Evolutionary conservation across 2,797 vertebrate species (phyloP).

Genomic region (Toxotes lorentzi): DNA sequence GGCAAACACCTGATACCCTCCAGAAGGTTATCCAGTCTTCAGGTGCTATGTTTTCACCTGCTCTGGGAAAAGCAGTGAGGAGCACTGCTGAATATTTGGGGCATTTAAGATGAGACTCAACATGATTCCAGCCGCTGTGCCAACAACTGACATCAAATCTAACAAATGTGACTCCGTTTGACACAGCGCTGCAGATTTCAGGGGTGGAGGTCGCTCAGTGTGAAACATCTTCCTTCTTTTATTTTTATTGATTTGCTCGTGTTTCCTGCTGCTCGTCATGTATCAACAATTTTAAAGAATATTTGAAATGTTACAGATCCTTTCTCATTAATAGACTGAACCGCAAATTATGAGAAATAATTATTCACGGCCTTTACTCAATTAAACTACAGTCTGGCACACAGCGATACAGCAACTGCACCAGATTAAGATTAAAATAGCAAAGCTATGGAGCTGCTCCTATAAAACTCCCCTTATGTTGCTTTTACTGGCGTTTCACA

Average conservation of each 20-base stretch:
- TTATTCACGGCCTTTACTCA: too few species aligned
- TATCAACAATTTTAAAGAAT: not conserved
- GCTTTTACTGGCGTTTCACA: too few species aligned
- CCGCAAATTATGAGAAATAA: too few species aligned
- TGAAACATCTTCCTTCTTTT: not conserved
- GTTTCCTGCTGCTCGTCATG: not conserved
- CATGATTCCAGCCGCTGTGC: not conserved
- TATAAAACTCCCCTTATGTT: not conserved
- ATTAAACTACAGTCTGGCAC: too few species aligned
- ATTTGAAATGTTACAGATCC: not conserved
- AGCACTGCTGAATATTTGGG: not conserved
- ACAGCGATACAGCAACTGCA: not conserved
- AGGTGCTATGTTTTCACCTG: not conserved
- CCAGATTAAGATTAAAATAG: not conserved
- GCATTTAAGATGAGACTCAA: not conserved
- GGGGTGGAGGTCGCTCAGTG: too few species aligned
- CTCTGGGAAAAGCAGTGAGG: not conserved
- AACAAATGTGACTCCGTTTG: too few species aligned
- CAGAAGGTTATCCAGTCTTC: not conserved
- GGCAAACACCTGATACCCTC: conserved; percentile 16
- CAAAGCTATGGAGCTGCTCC: not conserved
- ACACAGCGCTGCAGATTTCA: not conserved
- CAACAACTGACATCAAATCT: not conserved
- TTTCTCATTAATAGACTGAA: not conserved
- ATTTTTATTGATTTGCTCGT: not conserved